Evolutionary conservation across 2,113 vertebrate species (phyloP).

Genomic region (Chelonoidis abingdonii): DNA sequence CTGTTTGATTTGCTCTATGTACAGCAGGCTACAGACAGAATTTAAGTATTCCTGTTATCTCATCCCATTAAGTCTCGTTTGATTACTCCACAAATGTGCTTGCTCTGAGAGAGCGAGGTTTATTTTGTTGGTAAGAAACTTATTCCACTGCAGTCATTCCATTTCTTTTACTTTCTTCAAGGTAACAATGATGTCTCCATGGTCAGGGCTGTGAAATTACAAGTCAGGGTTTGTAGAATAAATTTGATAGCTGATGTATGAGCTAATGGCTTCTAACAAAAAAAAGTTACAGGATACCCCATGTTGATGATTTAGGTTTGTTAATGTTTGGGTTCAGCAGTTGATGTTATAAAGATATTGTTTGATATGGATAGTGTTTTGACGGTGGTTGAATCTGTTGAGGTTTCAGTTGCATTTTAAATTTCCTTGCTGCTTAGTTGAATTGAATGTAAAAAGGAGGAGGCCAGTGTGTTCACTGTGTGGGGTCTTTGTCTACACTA

Average conservation of each 20-base stretch:
- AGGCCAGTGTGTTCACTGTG: background rate
- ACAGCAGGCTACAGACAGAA: background rate
- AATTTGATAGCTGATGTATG: rapidly evolving
- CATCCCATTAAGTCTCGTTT: background rate
- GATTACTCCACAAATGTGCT: background rate
- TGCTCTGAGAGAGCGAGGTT: background rate
- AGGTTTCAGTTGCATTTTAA: background rate
- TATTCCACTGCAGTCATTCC: background rate
- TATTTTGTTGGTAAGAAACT: background rate
- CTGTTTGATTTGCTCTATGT: background rate
- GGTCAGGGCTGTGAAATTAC: background rate
- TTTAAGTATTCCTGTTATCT: background rate
- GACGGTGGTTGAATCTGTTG: background rate
- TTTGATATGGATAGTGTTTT: background rate
- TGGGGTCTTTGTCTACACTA: background rate
- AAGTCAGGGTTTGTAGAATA: background rate
- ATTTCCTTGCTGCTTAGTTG: background rate
- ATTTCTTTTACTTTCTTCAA: background rate
- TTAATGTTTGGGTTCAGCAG: background rate
- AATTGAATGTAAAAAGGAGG: background rate
- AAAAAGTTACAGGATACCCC: background rate
- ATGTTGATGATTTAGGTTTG: background rate
- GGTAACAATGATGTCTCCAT: background rate
- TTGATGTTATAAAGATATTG: background rate
- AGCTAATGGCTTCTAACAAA: background rate